Evolutionary conservation across 2,113 vertebrate genomes (phyloP).

Genomic region (Miniopterus natalensis): DNA sequence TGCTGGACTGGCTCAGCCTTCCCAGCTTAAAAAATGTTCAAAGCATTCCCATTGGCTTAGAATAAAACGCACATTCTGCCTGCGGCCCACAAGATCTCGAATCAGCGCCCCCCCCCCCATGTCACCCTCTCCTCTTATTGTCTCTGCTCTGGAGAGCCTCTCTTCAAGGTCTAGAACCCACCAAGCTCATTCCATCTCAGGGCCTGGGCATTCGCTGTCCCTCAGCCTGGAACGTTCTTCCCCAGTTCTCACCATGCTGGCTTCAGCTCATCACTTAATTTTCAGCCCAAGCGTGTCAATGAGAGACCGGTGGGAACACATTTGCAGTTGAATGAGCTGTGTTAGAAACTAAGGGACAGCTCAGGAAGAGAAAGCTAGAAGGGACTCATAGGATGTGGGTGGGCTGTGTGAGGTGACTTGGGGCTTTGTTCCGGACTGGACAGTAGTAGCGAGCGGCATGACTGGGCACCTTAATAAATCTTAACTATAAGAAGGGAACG

Average conservation of each 20-base stretch:
- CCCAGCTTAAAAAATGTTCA: background rate
- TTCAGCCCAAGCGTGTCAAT: background rate
- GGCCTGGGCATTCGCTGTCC: background rate
- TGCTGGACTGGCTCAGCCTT: background rate
- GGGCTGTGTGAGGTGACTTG: background rate
- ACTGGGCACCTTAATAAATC: background rate
- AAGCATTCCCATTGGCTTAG: background rate
- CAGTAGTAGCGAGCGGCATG: background rate
- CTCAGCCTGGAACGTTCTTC: background rate
- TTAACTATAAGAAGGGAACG: background rate
- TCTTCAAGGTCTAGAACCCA: background rate
- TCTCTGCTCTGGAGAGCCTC: background rate
- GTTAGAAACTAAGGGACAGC: background rate
- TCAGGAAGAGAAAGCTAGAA: background rate
- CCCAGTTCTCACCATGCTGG: background rate
- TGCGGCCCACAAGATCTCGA: accelerated
- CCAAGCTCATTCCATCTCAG: background rate
- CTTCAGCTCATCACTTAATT: background rate
- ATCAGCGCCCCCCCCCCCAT: accelerated
- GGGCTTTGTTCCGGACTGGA: background rate
- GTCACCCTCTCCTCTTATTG: background rate
- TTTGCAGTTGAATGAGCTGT: background rate
- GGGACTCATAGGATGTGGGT: accelerated
- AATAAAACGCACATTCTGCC: background rate
- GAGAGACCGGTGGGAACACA: background rate